A percentile compares a stretch with the other conserved stretches of the same genome.
These are phyloP conservation scores for Brachymystax lenok DNA, from an alignment of 2,797 vertebrate genomes.

Conservation along the genomic window DNA sequence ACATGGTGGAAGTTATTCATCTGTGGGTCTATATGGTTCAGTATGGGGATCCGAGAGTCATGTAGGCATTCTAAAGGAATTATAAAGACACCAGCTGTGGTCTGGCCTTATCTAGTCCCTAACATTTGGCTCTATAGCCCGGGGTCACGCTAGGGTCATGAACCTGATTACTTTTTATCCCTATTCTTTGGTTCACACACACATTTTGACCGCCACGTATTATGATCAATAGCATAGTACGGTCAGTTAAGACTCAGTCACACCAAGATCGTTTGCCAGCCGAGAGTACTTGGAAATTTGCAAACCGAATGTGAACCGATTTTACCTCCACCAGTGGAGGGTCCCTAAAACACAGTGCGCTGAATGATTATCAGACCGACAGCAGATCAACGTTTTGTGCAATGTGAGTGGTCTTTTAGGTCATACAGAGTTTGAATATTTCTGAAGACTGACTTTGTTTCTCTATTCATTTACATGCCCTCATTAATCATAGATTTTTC, in stretches of 20 bases:
- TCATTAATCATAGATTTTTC: conserved; percentile 3
- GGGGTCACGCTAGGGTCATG: conserved; percentile 6
- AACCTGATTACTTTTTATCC: neutral
- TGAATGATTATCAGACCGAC: no score
- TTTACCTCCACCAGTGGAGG: no score
- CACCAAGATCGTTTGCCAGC: no score
- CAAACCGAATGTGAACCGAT: no score
- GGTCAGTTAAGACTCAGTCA: no score
- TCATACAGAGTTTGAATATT: neutral
- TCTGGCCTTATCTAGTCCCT: conserved; percentile 1
- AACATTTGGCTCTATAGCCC: neutral
- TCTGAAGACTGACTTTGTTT: neutral
- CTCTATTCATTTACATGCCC: neutral
- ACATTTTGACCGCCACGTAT: neutral
- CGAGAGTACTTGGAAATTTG: no score
- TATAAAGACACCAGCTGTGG: conserved; percentile 15
- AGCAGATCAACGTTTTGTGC: no score
- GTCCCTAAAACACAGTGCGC: no score
- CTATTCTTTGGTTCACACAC: neutral
- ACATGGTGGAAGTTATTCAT: neutral
- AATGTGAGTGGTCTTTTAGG: neutral
- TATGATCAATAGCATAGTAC: neutral
- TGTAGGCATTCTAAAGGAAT: neutral
- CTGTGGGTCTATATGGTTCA: conserved; percentile 18
- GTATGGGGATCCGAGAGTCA: conserved; percentile 22